Conservation (phyloP, 2,888 invertebrate genomes). For the Caenorhabditis parvicauda region DNA sequence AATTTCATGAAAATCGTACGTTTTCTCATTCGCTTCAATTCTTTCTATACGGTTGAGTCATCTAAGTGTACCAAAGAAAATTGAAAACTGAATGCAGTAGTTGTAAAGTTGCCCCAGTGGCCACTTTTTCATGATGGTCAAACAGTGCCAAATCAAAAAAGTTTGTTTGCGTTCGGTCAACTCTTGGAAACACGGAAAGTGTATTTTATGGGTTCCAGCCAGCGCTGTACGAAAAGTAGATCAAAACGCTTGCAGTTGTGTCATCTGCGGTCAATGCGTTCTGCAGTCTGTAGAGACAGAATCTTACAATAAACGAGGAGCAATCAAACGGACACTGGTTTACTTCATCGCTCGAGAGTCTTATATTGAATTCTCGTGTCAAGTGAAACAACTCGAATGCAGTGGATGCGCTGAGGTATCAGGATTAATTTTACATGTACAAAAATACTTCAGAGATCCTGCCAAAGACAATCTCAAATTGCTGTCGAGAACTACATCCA, state of each 20-base stretch:
- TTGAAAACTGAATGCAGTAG: no score
- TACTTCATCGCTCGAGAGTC: slow-evolving; percentile 36
- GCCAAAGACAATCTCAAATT: slow-evolving; percentile 20
- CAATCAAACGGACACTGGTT: slow-evolving; percentile 49
- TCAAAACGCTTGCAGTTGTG: slow-evolving; percentile 34
- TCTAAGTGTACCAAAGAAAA: no score
- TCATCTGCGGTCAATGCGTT: slow-evolving; percentile 26
- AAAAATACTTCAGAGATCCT: slow-evolving; percentile 28
- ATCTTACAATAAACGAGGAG: slow-evolving; percentile 38
- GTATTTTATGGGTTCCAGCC: no score
- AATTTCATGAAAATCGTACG: background rate
- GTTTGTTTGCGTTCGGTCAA: no score
- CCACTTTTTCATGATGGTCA: no score
- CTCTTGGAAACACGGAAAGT: no score
- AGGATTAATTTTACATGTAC: no score
- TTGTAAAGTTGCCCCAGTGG: no score
- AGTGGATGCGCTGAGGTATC: slow-evolving; percentile 54
- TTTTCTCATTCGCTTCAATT: background rate
- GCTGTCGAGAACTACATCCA: slow-evolving; percentile 4
- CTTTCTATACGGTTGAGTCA: no score
- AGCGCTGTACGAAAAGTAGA: no score
- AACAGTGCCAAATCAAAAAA: no score
- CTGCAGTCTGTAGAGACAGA: slow-evolving; percentile 31
- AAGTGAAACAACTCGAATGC: slow-evolving; percentile 37
- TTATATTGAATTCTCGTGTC: slow-evolving; percentile 34